Conservation (phyloP, 2,113 vertebrate species). For the Aplodontia rufa region DNA sequence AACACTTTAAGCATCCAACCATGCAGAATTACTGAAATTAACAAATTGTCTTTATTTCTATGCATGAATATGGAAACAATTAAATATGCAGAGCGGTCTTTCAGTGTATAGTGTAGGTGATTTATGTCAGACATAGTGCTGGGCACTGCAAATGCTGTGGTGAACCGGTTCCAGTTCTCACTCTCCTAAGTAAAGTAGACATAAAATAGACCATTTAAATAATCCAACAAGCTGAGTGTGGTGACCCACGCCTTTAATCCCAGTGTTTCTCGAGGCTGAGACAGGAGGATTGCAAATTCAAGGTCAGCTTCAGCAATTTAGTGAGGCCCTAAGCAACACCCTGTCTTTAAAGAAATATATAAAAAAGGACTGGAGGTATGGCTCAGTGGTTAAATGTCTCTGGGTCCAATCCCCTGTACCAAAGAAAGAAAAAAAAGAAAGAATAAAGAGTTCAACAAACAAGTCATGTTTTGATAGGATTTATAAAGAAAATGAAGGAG, state of each 20-base stretch:
- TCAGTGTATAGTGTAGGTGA: not conserved
- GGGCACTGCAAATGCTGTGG: not conserved
- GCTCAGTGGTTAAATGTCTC: too few relatives aligned
- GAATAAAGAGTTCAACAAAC: not conserved
- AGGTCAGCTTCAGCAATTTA: too few relatives aligned
- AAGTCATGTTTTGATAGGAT: not conserved
- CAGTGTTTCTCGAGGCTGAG: too few relatives aligned
- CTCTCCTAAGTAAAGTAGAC: not conserved
- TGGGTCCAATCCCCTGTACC: too few relatives aligned
- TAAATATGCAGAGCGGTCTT: not conserved
- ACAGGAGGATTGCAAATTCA: too few relatives aligned
- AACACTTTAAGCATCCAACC: not conserved
- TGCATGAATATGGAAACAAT: not conserved
- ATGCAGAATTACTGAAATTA: not conserved
- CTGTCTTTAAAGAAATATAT: too few relatives aligned
- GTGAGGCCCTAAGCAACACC: too few relatives aligned
- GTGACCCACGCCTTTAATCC: too few relatives aligned
- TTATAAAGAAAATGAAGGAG: not conserved
- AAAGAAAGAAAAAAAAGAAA: too few relatives aligned
- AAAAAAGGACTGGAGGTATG: too few relatives aligned
- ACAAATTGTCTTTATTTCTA: conserved; percentile 20
- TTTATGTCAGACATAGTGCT: not conserved
- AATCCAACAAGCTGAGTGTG: too few relatives aligned
- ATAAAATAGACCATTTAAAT: not conserved
- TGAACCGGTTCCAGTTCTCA: not conserved